Evolutionary conservation across 2,113 vertebrate genomes (phyloP).

Genomic region (Centrocercus urophasianus): DNA sequence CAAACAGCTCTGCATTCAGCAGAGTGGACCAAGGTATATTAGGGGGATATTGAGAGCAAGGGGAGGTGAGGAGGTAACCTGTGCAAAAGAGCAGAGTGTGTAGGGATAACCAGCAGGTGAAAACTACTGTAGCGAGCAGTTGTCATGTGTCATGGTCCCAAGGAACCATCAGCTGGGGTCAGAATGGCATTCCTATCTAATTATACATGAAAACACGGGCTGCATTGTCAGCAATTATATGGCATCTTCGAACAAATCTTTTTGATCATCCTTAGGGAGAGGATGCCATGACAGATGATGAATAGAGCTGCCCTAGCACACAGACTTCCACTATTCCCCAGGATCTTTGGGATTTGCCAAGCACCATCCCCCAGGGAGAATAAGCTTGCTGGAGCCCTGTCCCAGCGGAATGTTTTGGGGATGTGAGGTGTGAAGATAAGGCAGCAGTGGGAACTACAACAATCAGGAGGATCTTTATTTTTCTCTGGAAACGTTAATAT

Average conservation of each 20-base stretch:
- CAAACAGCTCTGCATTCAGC: neutral
- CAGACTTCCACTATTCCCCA: neutral
- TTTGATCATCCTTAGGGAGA: neutral
- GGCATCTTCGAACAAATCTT: neutral
- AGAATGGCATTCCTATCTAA: slow-evolving; percentile 11
- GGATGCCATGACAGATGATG: neutral
- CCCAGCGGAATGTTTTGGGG: neutral
- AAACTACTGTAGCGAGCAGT: neutral
- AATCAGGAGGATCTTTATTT: neutral
- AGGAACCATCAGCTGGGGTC: neutral
- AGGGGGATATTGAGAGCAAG: neutral
- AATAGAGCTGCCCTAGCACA: neutral
- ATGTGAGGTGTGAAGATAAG: neutral
- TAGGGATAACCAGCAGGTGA: neutral
- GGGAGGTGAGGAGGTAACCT: neutral
- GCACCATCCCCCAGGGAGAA: neutral
- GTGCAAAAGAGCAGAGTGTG: neutral
- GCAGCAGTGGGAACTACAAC: neutral
- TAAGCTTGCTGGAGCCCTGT: neutral
- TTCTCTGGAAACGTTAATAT: neutral
- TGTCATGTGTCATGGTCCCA: neutral
- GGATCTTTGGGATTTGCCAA: neutral
- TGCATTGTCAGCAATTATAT: neutral
- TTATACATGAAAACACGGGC: neutral
- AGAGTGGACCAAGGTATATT: neutral